Evolutionary conservation across 2,113 vertebrate genomes (phyloP), one percentile per base, ranked within the genome.

Genomic region (Saguinus midas): DNA sequence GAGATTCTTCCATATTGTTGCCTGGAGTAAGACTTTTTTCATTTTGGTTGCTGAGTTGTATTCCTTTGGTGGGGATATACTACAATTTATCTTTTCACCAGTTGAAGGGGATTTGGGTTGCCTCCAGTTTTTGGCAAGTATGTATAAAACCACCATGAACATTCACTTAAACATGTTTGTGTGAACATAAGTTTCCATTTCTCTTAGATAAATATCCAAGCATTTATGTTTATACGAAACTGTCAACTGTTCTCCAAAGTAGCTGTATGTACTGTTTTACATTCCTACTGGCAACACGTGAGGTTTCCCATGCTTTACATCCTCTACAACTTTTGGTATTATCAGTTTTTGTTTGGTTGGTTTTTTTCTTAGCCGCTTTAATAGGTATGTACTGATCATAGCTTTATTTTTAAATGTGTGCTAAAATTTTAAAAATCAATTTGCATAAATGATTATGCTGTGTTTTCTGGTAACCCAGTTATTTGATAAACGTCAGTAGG

Each of bases 181-280:
- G 43, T 96, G 78, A 92, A 37, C 35, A 14, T 94, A 37, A 75
- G 70, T 95, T 95, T 96, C 87, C 40, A 90, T 90, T 85, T 95
- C 73, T 94, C 23, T 95, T 92, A 32, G 18, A 55, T 87, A 92
- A 86, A 66, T 78, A 35, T 23, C 23, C 21, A 81, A 57, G 32
- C 84, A 18, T 80, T 0, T 87, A 35, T 92, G 16, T 90, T 94
- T 45, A 10, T 82, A 88, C 82, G 66, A 89, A 94, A 61, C 20
- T 79, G n/a, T 20, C 83, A 52, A 88, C 48, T 87, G 2, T 75
- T 96, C 93, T 76, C 37, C 29, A 70, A 4, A 94, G 40, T 88
- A 95, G 66, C 55, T 48, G 0, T 55, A 43, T 52, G 13, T 84
- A 40, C 57, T 72, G 6, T 66, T 95, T 68, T n/a, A n/a, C 2